These are phyloP conservation scores for Oscheius myriophilus DNA, from an alignment of 2,888 invertebrate species.

Conservation along the genomic window DNA sequence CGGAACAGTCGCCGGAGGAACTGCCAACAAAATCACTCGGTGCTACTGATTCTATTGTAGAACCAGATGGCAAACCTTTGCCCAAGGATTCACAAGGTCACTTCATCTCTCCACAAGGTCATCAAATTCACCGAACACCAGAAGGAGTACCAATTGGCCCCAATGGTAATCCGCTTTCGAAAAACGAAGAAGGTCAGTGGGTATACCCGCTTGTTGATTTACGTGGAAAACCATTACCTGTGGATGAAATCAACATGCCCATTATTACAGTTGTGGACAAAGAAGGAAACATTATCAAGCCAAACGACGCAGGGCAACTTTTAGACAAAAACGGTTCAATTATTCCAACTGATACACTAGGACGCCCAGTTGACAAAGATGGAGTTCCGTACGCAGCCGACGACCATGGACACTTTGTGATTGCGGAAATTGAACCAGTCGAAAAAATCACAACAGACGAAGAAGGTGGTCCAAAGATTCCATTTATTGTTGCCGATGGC, in stretches of 20 bases:
- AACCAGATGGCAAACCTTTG: slow-evolving; percentile 36
- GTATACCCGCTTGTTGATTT: slow-evolving; percentile 61
- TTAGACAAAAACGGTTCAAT: slow-evolving; percentile 30
- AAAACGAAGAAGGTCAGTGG: slow-evolving; percentile 63
- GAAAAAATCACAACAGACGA: slow-evolving; percentile 33
- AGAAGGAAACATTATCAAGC: slow-evolving; percentile 41
- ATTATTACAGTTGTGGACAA: slow-evolving; percentile 51
- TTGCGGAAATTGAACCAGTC: slow-evolving; percentile 26
- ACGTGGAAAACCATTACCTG: slow-evolving; percentile 45
- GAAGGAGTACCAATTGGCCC: slow-evolving; percentile 58
- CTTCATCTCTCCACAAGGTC: slow-evolving; percentile 51
- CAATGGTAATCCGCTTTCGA: slow-evolving; percentile 47
- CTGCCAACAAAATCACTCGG: slow-evolving; percentile 31
- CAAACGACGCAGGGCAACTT: slow-evolving; percentile 46
- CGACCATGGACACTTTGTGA: slow-evolving; percentile 43
- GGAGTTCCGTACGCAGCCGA: slow-evolving; percentile 52
- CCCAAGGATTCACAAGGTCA: slow-evolving; percentile 32
- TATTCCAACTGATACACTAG: slow-evolving; percentile 34
- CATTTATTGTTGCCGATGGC: slow-evolving; percentile 45
- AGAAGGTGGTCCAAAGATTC: slow-evolving; percentile 29
- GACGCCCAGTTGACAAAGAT: slow-evolving; percentile 46
- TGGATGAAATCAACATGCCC: slow-evolving; percentile 48
- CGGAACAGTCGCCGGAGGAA: slow-evolving; percentile 46
- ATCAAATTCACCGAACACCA: slow-evolving; percentile 47
- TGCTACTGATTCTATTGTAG: slow-evolving; percentile 25